Conservation (phyloP, 2,888 invertebrate genomes). For the Drosophila setosimentum region DNA sequence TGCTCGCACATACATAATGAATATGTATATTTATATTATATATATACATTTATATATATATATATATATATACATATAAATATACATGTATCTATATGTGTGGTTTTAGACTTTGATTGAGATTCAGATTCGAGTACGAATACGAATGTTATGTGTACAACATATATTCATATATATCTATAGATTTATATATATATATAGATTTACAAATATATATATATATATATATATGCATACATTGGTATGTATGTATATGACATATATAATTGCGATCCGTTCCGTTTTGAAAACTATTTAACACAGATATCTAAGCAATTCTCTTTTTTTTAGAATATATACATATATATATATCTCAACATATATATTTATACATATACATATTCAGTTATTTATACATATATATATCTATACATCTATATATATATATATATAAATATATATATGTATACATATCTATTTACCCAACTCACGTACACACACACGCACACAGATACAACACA, state of each 20-base stretch:
- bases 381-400: conserved; percentile 7
- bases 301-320: conserved; percentile 45
- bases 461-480: conserved; percentile 48
- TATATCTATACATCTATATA: conserved; percentile 3
- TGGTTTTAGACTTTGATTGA: conserved; percentile 42
- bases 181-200: not conserved
- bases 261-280: conserved; percentile 41
- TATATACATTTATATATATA: conserved; percentile 1
- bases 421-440: conserved; percentile 12
- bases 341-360: not conserved
- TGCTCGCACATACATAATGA: conserved; percentile 31
- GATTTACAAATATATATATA: not conserved
- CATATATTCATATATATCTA: conserved; percentile 8
- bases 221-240: conserved; percentile 1
- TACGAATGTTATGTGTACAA: conserved; percentile 29
- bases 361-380: not conserved
- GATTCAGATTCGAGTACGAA: conserved; percentile 40
- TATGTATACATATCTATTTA: conserved; percentile 32
- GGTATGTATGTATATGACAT: conserved; percentile 10
- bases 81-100: not conserved
- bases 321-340: conserved; percentile 15
- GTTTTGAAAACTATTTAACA: conserved; percentile 45
- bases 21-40: conserved; percentile 10
- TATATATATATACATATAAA: not conserved
- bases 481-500: conserved; percentile 45